Evolutionary conservation across 2,113 vertebrate genomes (phyloP), one percentile per base, ranked within the genome.

Genomic region (Chamaea fasciata): DNA sequence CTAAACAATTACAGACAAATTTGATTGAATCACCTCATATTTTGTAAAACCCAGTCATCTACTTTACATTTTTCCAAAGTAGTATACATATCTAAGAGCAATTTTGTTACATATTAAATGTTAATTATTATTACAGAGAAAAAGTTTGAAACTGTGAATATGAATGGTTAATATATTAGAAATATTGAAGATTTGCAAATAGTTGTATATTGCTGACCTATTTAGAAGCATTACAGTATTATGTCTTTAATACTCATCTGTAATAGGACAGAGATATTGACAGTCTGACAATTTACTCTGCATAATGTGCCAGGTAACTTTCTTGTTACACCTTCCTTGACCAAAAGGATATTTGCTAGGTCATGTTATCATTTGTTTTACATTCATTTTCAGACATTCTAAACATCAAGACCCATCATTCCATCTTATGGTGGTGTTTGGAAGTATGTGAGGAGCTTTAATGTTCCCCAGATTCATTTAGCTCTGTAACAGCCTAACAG

Each of bases 1-100:
- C 41, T 79, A 79, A 70, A 57, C 10, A 50, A n/a, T 33, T 62
- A 71, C 1, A 57, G 20, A 62, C 10, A 67, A 56, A 47, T 57
- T n/a, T 52, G 6, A 39, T n/a, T 67, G 0, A 33, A 46, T 70
- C 1, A 0, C 13, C 6, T 27, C 1, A 0, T 42, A 68, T 64
- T 76, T 90, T 87, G 22, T 20, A 49, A 81, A 84, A 73, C 9
- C 0, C 6, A n/a, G 12, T 49, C 1, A 44, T 56, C 28, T 87
- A 7, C 63, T 83, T 87, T 56, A 63, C 28, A 18, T 14, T 19
- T 6, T 67, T 90, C 28, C 8, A 49, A 77, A 63, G 6, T 9
- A 18, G 52, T 13, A 31, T 23, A 13, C 8, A 57, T 62, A 67
- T 53, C 23, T 53, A 67, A 75, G 4, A 76, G 7, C 8, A 67